Evolutionary conservation across 2,888 invertebrate species (phyloP), one percentile per base, ranked within the genome.

Genomic region (Parnassius mnemosyne): DNA sequence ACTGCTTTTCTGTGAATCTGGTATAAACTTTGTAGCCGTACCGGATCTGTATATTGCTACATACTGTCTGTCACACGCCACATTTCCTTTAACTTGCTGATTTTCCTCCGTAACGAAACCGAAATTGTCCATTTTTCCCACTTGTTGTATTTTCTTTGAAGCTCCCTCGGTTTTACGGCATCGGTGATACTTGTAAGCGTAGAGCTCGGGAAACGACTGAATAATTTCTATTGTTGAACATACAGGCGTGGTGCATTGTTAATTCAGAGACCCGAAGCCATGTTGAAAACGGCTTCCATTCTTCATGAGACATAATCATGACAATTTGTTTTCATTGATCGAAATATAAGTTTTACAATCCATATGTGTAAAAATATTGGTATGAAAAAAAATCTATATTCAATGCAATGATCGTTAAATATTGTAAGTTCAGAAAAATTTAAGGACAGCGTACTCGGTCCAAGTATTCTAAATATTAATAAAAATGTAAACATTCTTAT

Each of bases 61-160:
- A 16, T 41, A 54, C 20, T 50, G 58, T 1, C 54, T 54, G 10
- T 41, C 57, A 20, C 43, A 49, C 3, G 25, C 44, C 3, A 65
- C 42, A 7, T 56, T 65, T 13, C 66, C 71, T n/a, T 65, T 68
- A 34, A 75, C 68, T 59, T 74, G 3, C 69, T 46, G 56, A 11
- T 70, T 72, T 64, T 87, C 86, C 59, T 83, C 85, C 7, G 75
- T 66, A 34, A 78, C 77, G 58, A 87, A 88, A n/a, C 82, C 86
- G 2, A 77, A 72, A 65, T 88, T 88, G 64, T 88, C 87, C 88
- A 88, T 88, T 59, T 59, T 69, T 9, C 13, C 41, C 10, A 41
- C 16, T 41, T 54, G 41, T 13, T 3, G 3, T 56, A 50, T 13
- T 10, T 9, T 12, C 20, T 47, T 16, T 10, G 10, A 46, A 56